Conservation (phyloP, 2,797 vertebrate genomes). For the Capromys pilorides region DNA sequence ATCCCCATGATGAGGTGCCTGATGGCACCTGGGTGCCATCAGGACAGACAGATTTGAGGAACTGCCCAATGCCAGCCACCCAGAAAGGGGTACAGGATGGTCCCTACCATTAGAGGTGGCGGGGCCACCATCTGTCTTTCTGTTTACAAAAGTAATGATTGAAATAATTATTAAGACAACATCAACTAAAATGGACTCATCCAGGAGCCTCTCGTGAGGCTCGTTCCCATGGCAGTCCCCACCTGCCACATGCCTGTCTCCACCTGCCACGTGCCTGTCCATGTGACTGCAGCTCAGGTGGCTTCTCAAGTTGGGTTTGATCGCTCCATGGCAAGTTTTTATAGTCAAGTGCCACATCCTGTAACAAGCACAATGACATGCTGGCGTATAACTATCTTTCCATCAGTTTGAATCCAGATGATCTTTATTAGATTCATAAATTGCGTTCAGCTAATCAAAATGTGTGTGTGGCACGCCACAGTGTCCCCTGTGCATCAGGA, state of each 20-base stretch:
- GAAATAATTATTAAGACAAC: constrained; percentile 17
- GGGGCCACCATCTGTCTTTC: background rate
- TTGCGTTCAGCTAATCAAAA: constrained; percentile 19
- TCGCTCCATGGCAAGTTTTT: background rate
- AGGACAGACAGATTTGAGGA: background rate
- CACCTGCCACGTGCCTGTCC: too few relatives aligned
- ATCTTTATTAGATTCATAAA: background rate
- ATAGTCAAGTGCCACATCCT: background rate
- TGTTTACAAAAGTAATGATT: constrained; percentile 12
- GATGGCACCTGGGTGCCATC: background rate
- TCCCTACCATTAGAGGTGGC: background rate
- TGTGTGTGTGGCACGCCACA: background rate
- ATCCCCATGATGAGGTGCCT: background rate
- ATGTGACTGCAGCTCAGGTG: background rate
- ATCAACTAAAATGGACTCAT: background rate
- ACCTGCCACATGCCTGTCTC: background rate
- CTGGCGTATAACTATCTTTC: background rate
- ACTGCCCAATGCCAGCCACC: background rate
- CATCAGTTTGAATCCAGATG: constrained; percentile 2
- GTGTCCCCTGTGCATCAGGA: constrained; percentile 16
- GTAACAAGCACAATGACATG: background rate
- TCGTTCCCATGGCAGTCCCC: background rate
- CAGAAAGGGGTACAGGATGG: background rate
- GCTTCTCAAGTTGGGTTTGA: background rate
- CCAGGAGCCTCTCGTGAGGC: background rate